A percentile compares a stretch with the other conserved stretches of the same genome.
Conservation (phyloP, 2,888 invertebrate species). For the Cetonia aurata region DNA sequence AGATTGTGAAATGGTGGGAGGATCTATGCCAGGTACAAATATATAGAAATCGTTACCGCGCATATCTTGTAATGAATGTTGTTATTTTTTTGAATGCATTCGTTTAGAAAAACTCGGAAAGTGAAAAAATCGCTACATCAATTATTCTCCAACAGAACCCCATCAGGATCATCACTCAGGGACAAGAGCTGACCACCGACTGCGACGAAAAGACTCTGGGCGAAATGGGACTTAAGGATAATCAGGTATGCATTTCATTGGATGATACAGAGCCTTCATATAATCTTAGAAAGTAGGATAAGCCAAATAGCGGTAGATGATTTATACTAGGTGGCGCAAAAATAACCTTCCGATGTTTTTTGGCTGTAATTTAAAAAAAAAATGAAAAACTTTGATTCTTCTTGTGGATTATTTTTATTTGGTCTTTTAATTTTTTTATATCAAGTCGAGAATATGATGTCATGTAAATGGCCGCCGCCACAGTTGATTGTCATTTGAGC, state of each 20-base stretch:
- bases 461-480: too few species aligned
- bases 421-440: too few species aligned
- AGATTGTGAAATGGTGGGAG: conserved; percentile 97
- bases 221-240: conserved; percentile 95
- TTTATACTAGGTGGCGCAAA: too few species aligned
- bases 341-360: too few species aligned
- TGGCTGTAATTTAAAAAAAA: too few species aligned
- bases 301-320: too few species aligned
- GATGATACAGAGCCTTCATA: background rate
- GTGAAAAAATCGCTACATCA: conserved; percentile 57
- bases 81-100: background rate
- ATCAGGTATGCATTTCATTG: conserved; percentile 75
- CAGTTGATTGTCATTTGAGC: too few species aligned
- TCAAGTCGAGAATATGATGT: too few species aligned
- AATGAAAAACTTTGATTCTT: too few species aligned
- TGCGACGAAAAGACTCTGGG: conserved; percentile 91
- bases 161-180: conserved; percentile 92
- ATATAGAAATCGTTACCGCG: background rate
- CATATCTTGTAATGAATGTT: too few species aligned
- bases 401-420: too few species aligned
- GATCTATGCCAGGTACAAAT: conserved; percentile 65
- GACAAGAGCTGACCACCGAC: conserved; percentile 92
- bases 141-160: conserved; percentile 77
- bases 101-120: conserved; percentile 55
- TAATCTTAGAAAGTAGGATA: background rate